These are phyloP conservation scores for Sapajus apella DNA, from an alignment of 2,113 vertebrate genomes.

Conservation along the genomic window DNA sequence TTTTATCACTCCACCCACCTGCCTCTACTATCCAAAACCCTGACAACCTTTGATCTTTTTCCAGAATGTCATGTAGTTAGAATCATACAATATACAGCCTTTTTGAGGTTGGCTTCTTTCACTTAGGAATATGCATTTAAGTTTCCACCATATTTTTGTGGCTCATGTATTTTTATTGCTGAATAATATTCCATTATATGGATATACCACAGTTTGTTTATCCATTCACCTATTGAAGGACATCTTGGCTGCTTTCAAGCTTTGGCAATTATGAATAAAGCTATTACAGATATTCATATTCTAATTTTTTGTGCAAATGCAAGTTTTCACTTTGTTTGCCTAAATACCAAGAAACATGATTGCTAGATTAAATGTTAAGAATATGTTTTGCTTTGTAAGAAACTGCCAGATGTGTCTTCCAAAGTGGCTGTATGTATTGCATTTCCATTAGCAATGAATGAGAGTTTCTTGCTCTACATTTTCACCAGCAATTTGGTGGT, in stretches of 20 bases:
- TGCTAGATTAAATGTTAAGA: background rate
- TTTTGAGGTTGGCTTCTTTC: background rate
- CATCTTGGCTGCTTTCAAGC: background rate
- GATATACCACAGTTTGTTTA: background rate
- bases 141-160: background rate
- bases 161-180: background rate
- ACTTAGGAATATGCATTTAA: constrained; percentile 1
- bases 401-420: background rate
- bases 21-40: background rate
- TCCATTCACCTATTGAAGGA: background rate
- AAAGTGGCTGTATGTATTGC: background rate
- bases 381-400: background rate
- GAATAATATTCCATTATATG: background rate
- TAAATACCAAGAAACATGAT: background rate
- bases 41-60: background rate
- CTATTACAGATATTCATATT: background rate
- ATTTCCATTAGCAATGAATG: background rate
- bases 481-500: background rate
- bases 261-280: background rate
- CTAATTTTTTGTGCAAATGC: background rate
- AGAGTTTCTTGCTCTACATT: background rate
- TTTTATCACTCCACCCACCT: background rate
- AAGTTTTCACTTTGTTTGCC: background rate
- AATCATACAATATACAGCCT: background rate
- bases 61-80: background rate